A percentile compares a stretch with the other conserved stretches of the same genome.
phyloP scores from a whole-genome alignment of 2,888 invertebrate species.

The Lasius platythorax region DNA sequence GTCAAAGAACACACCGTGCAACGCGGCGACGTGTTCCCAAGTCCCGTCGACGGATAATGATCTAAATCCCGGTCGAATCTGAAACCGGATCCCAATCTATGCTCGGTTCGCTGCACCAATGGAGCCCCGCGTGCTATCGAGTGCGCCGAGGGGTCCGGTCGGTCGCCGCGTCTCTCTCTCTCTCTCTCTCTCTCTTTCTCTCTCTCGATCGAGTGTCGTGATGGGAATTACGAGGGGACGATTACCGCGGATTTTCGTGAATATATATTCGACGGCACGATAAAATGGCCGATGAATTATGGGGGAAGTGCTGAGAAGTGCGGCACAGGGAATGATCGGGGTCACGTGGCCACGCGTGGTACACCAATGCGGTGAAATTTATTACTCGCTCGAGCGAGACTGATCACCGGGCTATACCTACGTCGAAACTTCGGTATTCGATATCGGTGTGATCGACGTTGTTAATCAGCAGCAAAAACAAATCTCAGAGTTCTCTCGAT shows the following conservation, averaged over 20 bases:
- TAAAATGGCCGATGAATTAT: slow-evolving; percentile 79
- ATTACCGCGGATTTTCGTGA: slow-evolving; percentile 77
- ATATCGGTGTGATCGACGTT: slow-evolving; percentile 52
- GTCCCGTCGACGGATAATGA: slow-evolving; percentile 73
- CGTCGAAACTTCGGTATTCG: slow-evolving; percentile 63
- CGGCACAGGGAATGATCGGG: slow-evolving; percentile 63
- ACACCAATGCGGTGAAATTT: slow-evolving; percentile 76
- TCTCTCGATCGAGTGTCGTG: slow-evolving; percentile 60
- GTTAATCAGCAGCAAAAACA: slow-evolving; percentile 60
- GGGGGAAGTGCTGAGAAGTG: slow-evolving; percentile 62
- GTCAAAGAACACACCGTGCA: slow-evolving; percentile 66
- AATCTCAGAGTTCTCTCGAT: slow-evolving; percentile 10
- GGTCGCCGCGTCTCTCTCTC: background rate
- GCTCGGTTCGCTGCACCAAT: slow-evolving; percentile 45
- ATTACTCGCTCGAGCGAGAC: slow-evolving; percentile 75
- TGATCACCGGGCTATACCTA: slow-evolving; percentile 73
- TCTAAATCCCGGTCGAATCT: slow-evolving; percentile 74
- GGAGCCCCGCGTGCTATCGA: slow-evolving; percentile 43
- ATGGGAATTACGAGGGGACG: slow-evolving; percentile 74
- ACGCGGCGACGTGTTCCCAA: slow-evolving; percentile 71
- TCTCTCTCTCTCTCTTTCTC: slow-evolving; percentile 38
- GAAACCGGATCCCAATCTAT: slow-evolving; percentile 70
- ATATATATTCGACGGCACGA: slow-evolving; percentile 75
- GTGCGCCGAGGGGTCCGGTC: slow-evolving; percentile 26
- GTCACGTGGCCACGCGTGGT: slow-evolving; percentile 75